Percentiles rank a stretch among this genome's conserved stretches.
phyloP scores from a whole-genome alignment of 2,113 vertebrate genomes.

The Saccopteryx bilineata region DNA sequence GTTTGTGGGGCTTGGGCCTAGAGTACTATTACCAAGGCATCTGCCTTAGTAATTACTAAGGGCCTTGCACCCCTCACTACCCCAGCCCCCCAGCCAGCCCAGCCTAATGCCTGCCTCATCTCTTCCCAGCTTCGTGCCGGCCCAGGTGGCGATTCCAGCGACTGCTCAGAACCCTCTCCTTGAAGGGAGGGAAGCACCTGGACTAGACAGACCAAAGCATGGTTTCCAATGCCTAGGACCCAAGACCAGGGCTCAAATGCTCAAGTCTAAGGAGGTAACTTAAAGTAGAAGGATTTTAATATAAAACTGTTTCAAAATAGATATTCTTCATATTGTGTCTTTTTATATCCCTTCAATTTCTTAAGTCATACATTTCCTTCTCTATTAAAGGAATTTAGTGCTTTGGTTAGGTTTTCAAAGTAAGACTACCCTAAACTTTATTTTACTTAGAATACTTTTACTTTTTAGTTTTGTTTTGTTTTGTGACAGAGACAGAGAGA shows the following conservation, averaged over 20 bases:
- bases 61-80: too few species aligned
- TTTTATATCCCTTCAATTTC: not conserved
- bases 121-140: not conserved
- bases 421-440: slow-evolving; percentile 1
- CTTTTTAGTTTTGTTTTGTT: not conserved
- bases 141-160: not conserved
- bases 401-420: slow-evolving; percentile 25
- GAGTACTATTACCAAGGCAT: not conserved
- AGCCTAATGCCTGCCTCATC: not conserved
- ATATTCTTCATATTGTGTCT: not conserved
- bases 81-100: not conserved
- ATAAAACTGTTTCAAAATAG: slow-evolving; percentile 7
- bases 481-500: too few species aligned
- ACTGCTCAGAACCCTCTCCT: not conserved
- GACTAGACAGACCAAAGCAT: not conserved
- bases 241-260: not conserved
- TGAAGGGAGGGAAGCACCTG: not conserved
- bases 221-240: not conserved
- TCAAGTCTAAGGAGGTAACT: not conserved
- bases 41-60: too few species aligned
- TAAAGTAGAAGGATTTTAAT: not conserved
- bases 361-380: not conserved
- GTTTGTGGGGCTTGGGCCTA: not conserved
- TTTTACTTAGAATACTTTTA: slow-evolving; percentile 29
- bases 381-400: not conserved